Evolutionary conservation across 2,888 invertebrate genomes (phyloP), one percentile per base, ranked within the genome.

Genomic region (Cryptophagus acutangulus): DNA sequence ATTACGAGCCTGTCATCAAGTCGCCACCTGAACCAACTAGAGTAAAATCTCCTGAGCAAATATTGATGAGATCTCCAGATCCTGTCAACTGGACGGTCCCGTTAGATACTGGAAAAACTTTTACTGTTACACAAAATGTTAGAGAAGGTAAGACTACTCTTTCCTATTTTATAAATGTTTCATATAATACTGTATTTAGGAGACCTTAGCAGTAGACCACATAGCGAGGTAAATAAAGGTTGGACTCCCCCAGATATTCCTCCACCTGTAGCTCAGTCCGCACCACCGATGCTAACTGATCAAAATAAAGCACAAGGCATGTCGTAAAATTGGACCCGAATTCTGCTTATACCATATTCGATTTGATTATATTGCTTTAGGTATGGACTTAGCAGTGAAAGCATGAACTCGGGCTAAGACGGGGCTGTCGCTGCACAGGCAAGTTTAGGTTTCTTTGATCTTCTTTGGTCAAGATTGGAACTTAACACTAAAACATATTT

Each of bases 51-150:
- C 92, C 92, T 1, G 92, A 92, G 66, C 88, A 90, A 69, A 87
- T 90, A 71, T 81, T 90, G 66, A 88, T 91, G 84, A 79, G 89
- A 54, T 91, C 91, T 13, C 92, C 92, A 9, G 92, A 92, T 72
- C 92, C 92, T 36, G 92, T 92, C 59, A 91, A 91, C 72, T 93
- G 92, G 92, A 92, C 91, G 36, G 91, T 92, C 45, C 91, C 92
- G 38, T 76, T 92, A 62, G 92, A 93, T 71, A 92, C 90, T 54
- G 90, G 91, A 58, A 91, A 90, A 75, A 90, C 89, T 26, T 91
- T 91, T 71, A 90, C 91, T 28, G 91, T 91, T 58, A 91, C 90
- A 46, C 91, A 91, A 74, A 91, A 90, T 73, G 88, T 91, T 59
- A 83, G 84, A 62, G 82, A 82, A 71, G 82, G 83, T 82, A 67